These are phyloP conservation scores for Beroe forskalii DNA, from an alignment of 37 sponge, comb jelly and placozoan genomes.

Conservation along the genomic window DNA sequence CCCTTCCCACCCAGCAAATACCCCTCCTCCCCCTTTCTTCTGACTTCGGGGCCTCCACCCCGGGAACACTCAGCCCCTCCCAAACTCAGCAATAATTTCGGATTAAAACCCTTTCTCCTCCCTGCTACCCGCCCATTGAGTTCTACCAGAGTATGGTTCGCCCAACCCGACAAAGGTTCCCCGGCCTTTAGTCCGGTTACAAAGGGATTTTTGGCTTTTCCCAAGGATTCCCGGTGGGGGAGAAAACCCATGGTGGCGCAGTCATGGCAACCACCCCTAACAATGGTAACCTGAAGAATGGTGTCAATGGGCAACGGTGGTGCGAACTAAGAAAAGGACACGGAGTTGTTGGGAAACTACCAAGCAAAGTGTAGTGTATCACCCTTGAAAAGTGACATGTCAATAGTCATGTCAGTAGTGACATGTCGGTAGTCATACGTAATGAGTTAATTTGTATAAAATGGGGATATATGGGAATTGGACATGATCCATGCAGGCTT, in stretches of 20 bases:
- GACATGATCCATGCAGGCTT: too few relatives aligned
- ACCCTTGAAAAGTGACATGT: too few relatives aligned
- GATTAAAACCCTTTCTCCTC: not conserved
- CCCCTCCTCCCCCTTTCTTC: not conserved
- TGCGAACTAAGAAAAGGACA: not conserved
- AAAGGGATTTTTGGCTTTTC: not conserved
- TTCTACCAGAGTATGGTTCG: not conserved
- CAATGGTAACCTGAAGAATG: too few relatives aligned
- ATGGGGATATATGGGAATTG: too few relatives aligned
- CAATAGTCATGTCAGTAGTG: too few relatives aligned
- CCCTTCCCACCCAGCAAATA: not conserved
- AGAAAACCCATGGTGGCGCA: not conserved
- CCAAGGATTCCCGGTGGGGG: not conserved
- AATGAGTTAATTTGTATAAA: too few relatives aligned
- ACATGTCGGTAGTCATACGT: too few relatives aligned
- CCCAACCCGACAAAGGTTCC: not conserved
- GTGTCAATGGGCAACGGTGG: too few relatives aligned
- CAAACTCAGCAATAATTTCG: not conserved
- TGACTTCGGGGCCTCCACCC: not conserved
- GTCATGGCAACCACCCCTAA: not conserved
- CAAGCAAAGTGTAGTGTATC: not conserved
- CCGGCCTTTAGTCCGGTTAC: not conserved
- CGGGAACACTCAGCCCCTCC: not conserved
- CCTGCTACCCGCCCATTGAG: not conserved
- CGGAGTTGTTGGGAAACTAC: conserved; percentile 20